Base-by-base conservation (phyloP, 2,888 invertebrate genomes). In the Liposcelis brunnea region DNA sequence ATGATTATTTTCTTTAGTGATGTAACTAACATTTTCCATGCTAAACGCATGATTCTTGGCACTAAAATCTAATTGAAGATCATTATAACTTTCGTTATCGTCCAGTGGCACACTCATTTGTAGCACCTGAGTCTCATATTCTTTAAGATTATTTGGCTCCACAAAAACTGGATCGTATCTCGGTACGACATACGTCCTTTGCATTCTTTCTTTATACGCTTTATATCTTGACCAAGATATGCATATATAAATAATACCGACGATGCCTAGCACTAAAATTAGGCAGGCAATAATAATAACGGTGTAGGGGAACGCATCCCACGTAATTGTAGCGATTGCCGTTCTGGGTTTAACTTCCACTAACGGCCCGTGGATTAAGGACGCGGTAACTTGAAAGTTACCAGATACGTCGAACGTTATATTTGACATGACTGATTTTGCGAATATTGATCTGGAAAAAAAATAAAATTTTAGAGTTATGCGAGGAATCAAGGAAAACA, bases 211-310 rank as follows among this genome's bases (percentile, higher is more conserved):
- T 56, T 89, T 87, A 61, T 84, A 87, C 43, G 83, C 80, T 61
- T 85, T 86, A 61, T 89, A 89, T 56, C 83, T 83, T 46, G 87
- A 85, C 87, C 91, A 93, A 1, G 90, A 90, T 44, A 90, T 79
- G 61, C 91, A 89, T 49, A 93, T 87, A 59, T 93, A 91, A 44
- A 90, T 77, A 42, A 93, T 90, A 5, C 90, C 93, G 43, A 85
- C 80, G 10, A 83, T 71, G 7, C 87, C 87, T 7, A 90, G 74
- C 2, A 93, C 73, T 33, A 91, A 73, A 49, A 93, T 91, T n/a
- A 93, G 75, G 46, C 82, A 80, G 0, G 87, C 91, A 1, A 94
- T 72, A 11, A 86, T 81, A 50, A 94, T 81, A 21, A 93, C 68
- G 1, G 90, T 89, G 52, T 86, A 87, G 14, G 90, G 91, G 53